A percentile compares a stretch with the other conserved stretches of the same genome.
Conservation (phyloP, 1,140 invertebrate genomes). For the Macrostomum lignano region DNA sequence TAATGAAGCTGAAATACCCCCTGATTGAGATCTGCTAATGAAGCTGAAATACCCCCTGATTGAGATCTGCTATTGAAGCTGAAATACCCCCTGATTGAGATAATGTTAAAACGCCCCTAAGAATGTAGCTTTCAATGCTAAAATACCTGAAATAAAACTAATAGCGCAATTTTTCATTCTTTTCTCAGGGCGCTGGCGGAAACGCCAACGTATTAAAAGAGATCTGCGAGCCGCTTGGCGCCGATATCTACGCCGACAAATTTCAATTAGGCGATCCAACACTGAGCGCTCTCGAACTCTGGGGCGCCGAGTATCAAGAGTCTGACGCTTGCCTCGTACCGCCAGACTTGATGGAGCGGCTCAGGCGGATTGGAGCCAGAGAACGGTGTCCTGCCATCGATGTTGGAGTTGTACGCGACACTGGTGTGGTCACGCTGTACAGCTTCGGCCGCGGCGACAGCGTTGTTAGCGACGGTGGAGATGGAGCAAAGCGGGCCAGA, state of each 20-base stretch:
- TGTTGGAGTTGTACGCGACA: slow-evolving; percentile 69
- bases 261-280: slow-evolving; percentile 63
- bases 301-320: slow-evolving; percentile 95
- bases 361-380: slow-evolving; percentile 44
- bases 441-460: too few species aligned
- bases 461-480: too few species aligned
- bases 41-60: too few species aligned
- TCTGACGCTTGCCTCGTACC: slow-evolving; percentile 47
- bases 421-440: slow-evolving; percentile 30
- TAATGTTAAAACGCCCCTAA: too few species aligned
- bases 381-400: slow-evolving; percentile 72
- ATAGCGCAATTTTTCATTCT: too few species aligned
- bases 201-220: slow-evolving; percentile 95
- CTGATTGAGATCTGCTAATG: too few species aligned
- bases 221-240: slow-evolving; percentile 65
- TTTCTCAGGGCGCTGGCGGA: slow-evolving; percentile 78
- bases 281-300: slow-evolving; percentile 62
- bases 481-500: too few species aligned
- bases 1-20: too few species aligned
- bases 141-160: too few species aligned
- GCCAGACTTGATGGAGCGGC: slow-evolving; percentile 32
- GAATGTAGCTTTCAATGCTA: too few species aligned
- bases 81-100: too few species aligned
- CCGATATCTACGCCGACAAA: slow-evolving; percentile 52
- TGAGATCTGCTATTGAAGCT: too few species aligned